A percentile compares a stretch with the other conserved stretches of the same genome.
These are phyloP conservation scores for Agriopis marginaria DNA, from an alignment of 2,888 invertebrate genomes.

Conservation along the genomic window DNA sequence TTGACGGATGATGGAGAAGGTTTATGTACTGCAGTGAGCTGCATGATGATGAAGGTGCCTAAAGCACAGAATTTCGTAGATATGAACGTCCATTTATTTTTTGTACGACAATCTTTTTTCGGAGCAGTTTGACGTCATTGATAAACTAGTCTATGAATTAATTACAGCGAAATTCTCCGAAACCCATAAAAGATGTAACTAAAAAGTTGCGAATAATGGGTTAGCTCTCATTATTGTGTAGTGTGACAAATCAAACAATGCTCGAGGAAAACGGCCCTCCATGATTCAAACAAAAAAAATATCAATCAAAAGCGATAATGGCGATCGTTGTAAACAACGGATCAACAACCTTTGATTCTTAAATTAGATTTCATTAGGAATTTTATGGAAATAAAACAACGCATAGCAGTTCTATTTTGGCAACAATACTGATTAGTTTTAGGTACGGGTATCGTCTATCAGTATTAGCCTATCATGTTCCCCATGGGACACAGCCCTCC, in stretches of 20 bases:
- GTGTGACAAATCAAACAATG: slow-evolving; percentile 25
- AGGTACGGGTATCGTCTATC: too few relatives aligned
- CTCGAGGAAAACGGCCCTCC: slow-evolving; percentile 13
- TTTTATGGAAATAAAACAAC: not conserved
- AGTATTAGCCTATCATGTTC: too few relatives aligned
- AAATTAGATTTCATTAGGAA: not conserved
- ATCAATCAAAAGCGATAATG: slow-evolving; percentile 17
- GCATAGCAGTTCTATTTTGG: not conserved
- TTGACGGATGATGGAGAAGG: too few relatives aligned
- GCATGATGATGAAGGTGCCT: too few relatives aligned
- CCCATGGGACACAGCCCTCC: too few relatives aligned
- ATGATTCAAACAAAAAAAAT: slow-evolving; percentile 9
- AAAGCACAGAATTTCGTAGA: not conserved
- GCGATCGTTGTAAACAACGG: slow-evolving; percentile 10
- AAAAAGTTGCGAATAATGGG: too few relatives aligned
- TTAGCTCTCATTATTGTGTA: slow-evolving; percentile 1
- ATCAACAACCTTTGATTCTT: slow-evolving; percentile 15
- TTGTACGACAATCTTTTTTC: not conserved
- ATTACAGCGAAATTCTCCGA: slow-evolving; percentile 5
- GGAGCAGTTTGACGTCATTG: slow-evolving; percentile 15
- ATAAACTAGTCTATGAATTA: slow-evolving; percentile 8
- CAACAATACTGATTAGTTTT: too few relatives aligned
- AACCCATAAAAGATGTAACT: not conserved
- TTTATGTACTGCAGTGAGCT: too few relatives aligned
- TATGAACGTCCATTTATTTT: not conserved